These are phyloP conservation scores for Neocloeon triangulifer DNA, from an alignment of 1,140 invertebrate genomes.

Conservation along the genomic window DNA sequence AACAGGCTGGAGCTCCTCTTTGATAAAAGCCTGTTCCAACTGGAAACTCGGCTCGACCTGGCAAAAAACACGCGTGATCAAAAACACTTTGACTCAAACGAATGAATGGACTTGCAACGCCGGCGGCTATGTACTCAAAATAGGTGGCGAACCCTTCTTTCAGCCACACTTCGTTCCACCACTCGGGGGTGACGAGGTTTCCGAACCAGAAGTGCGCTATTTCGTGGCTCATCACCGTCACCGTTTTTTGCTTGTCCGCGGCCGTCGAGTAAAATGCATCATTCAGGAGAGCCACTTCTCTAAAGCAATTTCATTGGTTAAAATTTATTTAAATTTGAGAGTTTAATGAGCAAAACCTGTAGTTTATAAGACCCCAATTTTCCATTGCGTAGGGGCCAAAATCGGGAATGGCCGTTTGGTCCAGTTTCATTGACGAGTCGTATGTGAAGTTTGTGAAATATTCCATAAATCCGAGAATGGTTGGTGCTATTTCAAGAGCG, in stretches of 20 bases:
- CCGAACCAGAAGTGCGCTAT: slow-evolving; percentile 32
- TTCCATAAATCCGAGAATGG: slow-evolving; percentile 13
- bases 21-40: background rate
- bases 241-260: slow-evolving; percentile 33
- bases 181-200: slow-evolving; percentile 25
- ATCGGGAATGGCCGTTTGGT: slow-evolving; percentile 27
- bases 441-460: slow-evolving; percentile 9
- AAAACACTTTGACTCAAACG: background rate
- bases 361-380: slow-evolving; percentile 17
- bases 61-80: background rate
- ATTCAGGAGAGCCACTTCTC: slow-evolving; percentile 47
- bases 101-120: slow-evolving; percentile 10
- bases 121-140: slow-evolving; percentile 18
- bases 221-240: slow-evolving; percentile 29
- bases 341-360: slow-evolving; percentile 6
- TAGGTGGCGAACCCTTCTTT: slow-evolving; percentile 26
- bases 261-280: slow-evolving; percentile 29
- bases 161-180: slow-evolving; percentile 31
- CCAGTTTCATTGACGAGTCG: slow-evolving; percentile 14
- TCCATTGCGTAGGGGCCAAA: slow-evolving; percentile 33
- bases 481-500: slow-evolving; percentile 24
- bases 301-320: too few relatives aligned
- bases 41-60: background rate
- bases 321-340: too few relatives aligned
- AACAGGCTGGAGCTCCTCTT: background rate